Conservation (phyloP, 2,113 vertebrate genomes). For the Dolichallabes microphthalmus region DNA sequence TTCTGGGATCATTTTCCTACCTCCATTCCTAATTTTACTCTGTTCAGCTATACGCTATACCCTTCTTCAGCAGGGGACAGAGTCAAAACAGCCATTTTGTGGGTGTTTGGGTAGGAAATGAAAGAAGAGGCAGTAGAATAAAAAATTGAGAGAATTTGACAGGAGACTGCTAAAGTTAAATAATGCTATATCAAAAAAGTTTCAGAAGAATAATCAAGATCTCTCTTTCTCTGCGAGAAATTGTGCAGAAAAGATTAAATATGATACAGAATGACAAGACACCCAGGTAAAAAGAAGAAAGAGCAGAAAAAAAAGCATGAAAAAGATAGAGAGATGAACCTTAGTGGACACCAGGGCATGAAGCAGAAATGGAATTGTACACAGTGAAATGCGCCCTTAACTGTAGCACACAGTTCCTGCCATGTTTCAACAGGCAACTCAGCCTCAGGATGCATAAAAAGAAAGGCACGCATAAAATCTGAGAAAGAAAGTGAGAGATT, state of each 20-base stretch:
- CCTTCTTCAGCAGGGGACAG: slow-evolving; percentile 20
- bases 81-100: slow-evolving; percentile 30
- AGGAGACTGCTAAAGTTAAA: slow-evolving; percentile 6
- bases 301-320: background rate
- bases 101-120: background rate
- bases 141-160: background rate
- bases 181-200: slow-evolving; percentile 13
- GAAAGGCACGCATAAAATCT: background rate
- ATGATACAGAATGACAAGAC: slow-evolving; percentile 34
- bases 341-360: slow-evolving; percentile 31
- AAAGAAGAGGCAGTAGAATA: background rate
- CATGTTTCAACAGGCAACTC: slow-evolving; percentile 19
- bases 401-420: slow-evolving; percentile 28
- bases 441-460: slow-evolving; percentile 14
- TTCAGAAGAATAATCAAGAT: slow-evolving; percentile 1
- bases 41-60: slow-evolving; percentile 25
- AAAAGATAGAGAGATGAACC: slow-evolving; percentile 31
- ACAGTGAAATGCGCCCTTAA: slow-evolving; percentile 40
- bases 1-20: slow-evolving; percentile 47
- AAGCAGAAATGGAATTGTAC: slow-evolving; percentile 31
- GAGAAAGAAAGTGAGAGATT: slow-evolving; percentile 7
- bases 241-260: background rate
- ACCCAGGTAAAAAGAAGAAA: slow-evolving; percentile 17
- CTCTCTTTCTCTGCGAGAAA: no score
- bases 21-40: slow-evolving; percentile 43